Evolutionary conservation across 2,888 invertebrate species (phyloP).

Genomic region (Strigamia crassipes): DNA sequence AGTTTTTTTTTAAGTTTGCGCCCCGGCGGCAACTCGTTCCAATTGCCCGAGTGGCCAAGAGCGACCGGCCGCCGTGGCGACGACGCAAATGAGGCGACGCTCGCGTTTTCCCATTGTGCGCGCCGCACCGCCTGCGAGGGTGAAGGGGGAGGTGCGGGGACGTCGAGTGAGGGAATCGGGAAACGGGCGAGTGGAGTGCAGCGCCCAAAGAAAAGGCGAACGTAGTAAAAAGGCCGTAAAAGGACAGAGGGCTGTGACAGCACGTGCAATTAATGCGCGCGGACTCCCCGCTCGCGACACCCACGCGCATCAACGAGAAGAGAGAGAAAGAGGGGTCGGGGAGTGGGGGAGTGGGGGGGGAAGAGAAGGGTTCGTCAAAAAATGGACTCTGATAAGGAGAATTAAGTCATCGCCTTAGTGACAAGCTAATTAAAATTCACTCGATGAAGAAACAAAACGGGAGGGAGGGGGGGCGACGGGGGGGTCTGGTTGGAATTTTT

Average conservation of each 20-base stretch:
- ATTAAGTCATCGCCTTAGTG: slow-evolving; percentile 42
- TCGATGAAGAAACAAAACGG: slow-evolving; percentile 42
- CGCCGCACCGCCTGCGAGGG: background rate
- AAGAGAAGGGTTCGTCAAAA: background rate
- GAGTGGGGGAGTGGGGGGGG: background rate
- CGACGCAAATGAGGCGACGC: slow-evolving; percentile 27
- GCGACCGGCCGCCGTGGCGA: background rate
- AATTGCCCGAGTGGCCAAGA: background rate
- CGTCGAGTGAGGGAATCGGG: background rate
- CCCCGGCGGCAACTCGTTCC: too few species aligned
- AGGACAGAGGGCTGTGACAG: slow-evolving; percentile 34
- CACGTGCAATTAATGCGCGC: slow-evolving; percentile 29
- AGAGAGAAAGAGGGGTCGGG: background rate
- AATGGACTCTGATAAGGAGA: slow-evolving; percentile 27
- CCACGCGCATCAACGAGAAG: slow-evolving; percentile 13
- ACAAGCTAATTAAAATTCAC: slow-evolving; percentile 45
- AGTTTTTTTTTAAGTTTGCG: too few species aligned
- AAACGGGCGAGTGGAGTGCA: background rate
- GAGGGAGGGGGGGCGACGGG: background rate
- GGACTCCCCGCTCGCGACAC: slow-evolving; percentile 28
- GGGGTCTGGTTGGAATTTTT: too few species aligned
- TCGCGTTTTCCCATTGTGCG: slow-evolving; percentile 26
- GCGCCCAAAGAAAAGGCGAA: slow-evolving; percentile 19
- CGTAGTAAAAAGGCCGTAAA: slow-evolving; percentile 31
- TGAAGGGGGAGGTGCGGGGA: background rate